These are phyloP conservation scores for Balaeniceps rex DNA, from an alignment of 2,113 vertebrate genomes.

Conservation along the genomic window DNA sequence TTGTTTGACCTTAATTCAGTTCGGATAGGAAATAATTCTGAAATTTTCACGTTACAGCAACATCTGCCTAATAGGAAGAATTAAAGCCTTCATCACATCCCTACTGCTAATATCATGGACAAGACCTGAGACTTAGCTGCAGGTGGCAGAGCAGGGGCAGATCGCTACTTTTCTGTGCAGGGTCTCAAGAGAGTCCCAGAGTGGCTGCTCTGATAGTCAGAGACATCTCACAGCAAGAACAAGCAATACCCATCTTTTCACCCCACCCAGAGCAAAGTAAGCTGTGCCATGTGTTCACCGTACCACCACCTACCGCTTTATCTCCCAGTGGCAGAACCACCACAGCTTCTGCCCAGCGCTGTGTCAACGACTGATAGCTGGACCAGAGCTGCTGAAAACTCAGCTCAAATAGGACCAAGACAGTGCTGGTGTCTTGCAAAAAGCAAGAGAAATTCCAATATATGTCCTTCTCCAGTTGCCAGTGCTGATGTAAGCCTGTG, in stretches of 20 bases:
- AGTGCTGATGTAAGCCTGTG: not conserved
- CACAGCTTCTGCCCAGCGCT: not conserved
- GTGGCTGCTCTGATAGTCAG: not conserved
- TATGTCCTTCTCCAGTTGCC: not conserved
- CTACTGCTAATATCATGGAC: not conserved
- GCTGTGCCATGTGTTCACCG: not conserved
- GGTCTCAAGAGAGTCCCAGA: not conserved
- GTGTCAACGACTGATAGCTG: fast-evolving
- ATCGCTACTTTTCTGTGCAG: not conserved
- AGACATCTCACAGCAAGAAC: not conserved
- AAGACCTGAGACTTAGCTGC: not conserved
- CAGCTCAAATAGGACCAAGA: not conserved
- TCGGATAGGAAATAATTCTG: not conserved
- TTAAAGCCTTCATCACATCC: not conserved
- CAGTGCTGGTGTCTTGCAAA: not conserved
- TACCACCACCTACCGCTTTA: not conserved
- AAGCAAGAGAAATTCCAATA: not conserved
- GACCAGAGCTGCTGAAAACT: not conserved
- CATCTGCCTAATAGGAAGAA: not conserved
- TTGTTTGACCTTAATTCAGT: not conserved
- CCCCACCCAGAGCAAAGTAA: not conserved
- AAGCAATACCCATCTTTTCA: not conserved
- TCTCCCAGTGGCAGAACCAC: not conserved
- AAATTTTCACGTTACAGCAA: not conserved
- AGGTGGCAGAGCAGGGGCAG: not conserved